Evolutionary conservation across 1,140 invertebrate species (phyloP), one percentile per base, ranked within the genome.

Genomic region (Nymphalis io): DNA sequence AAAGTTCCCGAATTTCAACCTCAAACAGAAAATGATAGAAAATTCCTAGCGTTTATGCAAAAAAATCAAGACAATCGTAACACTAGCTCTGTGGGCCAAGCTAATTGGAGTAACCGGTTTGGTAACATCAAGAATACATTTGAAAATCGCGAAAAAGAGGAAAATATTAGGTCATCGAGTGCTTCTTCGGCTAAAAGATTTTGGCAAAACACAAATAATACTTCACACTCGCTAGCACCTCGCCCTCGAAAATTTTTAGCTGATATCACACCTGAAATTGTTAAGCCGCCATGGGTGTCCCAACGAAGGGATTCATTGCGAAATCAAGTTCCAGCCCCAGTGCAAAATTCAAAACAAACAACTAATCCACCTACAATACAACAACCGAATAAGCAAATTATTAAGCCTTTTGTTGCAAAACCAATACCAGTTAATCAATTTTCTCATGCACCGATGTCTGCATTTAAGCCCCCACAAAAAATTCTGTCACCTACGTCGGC

Each of bases 121-220:
- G 96, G 95, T 0, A 96, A 96, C 72, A 95, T 98, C 12, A 97
- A 97, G 85, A 96, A 96, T n/a, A 93, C 95, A 3, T 97, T 98
- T 82, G 96, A 97, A 73, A 84, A 76, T 67, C 82, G 81, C 6
- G 84, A 86, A 23, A 75, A 70, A 23, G 85, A 86, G 6, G 83
- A 88, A 11, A 76, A 81, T 46, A 84, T 80, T 63, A 79, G 86
- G 12, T 86, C 85, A 3, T 87, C 83, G 1, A 88, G 88, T 70
- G 70, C 88, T 1, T 92, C 89, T 15, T 91, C 93, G 0, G 93
- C 93, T 1, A 91, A 91, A 72, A 92, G 88, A 18, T 94, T 94
- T 71, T 94, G 93, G 94, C 92, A 93, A 76, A 83, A 91, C 4
- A 84, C 93, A 6, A 93, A 93, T 51, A 93, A 92, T 68, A 82